Conservation (phyloP, 2,113 vertebrate genomes). For the Ginglymostoma cirratum region DNA sequence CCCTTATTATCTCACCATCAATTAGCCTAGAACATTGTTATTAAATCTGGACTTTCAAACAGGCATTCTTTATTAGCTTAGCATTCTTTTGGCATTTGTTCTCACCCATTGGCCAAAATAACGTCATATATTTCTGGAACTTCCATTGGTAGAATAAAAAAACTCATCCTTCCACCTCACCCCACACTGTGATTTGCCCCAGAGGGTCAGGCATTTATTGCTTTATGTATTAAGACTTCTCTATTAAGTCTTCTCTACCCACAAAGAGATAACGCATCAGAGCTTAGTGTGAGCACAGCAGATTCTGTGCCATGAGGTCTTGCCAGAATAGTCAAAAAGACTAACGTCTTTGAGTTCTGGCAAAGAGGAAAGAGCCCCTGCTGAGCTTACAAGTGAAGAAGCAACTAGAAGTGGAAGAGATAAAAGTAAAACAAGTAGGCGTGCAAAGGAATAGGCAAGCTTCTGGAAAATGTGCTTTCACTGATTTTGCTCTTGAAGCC, state of each 20-base stretch:
- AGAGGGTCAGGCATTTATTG: neutral
- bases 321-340: neutral
- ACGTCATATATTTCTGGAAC: neutral
- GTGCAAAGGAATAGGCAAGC: neutral
- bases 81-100: no score
- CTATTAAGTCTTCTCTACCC: neutral
- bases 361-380: neutral
- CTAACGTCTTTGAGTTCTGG: neutral
- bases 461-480: neutral
- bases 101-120: no score
- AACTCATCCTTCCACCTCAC: neutral
- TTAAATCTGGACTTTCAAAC: no score
- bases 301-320: neutral
- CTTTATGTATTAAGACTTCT: neutral
- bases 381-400: neutral
- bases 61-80: no score
- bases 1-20: no score
- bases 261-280: neutral
- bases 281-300: neutral
- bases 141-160: neutral
- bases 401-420: conserved; percentile 1
- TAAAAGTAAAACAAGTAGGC: neutral
- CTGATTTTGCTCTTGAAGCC: neutral
- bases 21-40: no score
- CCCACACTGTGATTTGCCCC: neutral